These are phyloP conservation scores for Colletes gigas DNA, from an alignment of 1,140 invertebrate species.

Conservation along the genomic window DNA sequence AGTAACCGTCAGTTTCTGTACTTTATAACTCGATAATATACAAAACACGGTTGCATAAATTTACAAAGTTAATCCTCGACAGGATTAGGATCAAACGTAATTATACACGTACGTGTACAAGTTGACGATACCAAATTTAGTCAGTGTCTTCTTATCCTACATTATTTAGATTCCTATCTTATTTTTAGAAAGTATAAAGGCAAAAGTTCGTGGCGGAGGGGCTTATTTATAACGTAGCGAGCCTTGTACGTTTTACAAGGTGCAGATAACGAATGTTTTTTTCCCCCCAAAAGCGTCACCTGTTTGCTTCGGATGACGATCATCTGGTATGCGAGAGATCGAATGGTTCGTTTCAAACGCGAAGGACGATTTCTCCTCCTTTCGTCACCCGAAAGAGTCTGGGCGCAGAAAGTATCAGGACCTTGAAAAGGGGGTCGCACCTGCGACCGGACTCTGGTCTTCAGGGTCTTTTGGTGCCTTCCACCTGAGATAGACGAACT, in stretches of 20 bases:
- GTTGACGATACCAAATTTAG: too few species aligned
- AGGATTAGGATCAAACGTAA: too few species aligned
- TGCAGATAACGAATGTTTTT: conserved; percentile 5
- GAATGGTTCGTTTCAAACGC: conserved; percentile 35
- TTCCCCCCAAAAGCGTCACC: conserved; percentile 28
- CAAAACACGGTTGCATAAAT: too few species aligned
- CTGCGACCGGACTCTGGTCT: conserved; percentile 54
- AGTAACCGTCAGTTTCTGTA: too few species aligned
- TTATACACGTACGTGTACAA: too few species aligned
- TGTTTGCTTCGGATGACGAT: conserved; percentile 35
- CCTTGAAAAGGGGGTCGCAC: conserved; percentile 70
- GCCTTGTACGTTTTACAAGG: neutral
- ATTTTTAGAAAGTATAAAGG: too few species aligned
- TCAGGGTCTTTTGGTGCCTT: conserved; percentile 25
- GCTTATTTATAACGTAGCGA: neutral
- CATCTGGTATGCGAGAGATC: conserved; percentile 38
- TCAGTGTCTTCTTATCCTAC: too few species aligned
- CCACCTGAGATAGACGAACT: conserved; percentile 5
- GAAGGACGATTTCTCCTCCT: conserved; percentile 67
- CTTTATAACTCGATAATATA: too few species aligned
- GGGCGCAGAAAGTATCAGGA: conserved; percentile 39
- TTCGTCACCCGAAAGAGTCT: conserved; percentile 41
- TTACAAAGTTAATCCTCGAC: too few species aligned
- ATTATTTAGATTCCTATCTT: too few species aligned
- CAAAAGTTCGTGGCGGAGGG: neutral